Percentiles rank a stretch among this genome's conserved stretches.
These are phyloP conservation scores for Sylvicapra grimmia DNA, from an alignment of 2,113 vertebrate species.

Conservation along the genomic window DNA sequence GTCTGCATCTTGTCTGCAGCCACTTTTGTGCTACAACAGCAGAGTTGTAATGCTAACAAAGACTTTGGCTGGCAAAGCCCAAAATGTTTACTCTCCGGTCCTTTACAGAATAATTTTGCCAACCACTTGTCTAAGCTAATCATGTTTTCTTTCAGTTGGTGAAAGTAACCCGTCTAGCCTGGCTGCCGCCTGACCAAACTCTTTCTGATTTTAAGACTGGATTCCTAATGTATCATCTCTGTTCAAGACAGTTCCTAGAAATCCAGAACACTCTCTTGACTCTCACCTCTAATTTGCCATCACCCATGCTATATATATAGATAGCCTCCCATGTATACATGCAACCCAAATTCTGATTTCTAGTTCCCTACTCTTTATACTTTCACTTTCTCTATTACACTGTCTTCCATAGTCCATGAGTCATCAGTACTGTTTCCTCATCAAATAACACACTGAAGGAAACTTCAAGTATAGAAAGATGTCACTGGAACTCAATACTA, in stretches of 20 bases:
- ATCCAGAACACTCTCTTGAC: background rate
- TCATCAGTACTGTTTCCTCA: background rate
- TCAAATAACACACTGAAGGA: background rate
- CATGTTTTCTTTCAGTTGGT: conserved; percentile 36
- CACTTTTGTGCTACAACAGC: background rate
- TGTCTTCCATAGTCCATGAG: background rate
- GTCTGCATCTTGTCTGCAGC: background rate
- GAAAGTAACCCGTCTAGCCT: conserved; percentile 8
- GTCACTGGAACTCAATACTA: background rate
- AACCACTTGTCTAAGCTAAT: conserved; percentile 36
- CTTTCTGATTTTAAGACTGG: background rate
- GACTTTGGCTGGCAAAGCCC: background rate
- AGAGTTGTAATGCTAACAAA: background rate
- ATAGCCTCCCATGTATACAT: background rate
- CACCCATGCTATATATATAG: background rate
- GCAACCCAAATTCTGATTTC: background rate
- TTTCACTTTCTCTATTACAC: background rate
- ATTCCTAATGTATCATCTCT: background rate
- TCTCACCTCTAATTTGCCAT: background rate
- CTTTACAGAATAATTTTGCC: conserved; percentile 15
- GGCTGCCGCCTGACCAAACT: background rate
- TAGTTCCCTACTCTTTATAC: background rate
- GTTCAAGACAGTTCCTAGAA: background rate
- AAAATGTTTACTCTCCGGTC: conserved; percentile 21
- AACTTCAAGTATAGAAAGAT: background rate